Conservation (phyloP, 2,113 vertebrate genomes). For the Macaca fascicularis region DNA sequence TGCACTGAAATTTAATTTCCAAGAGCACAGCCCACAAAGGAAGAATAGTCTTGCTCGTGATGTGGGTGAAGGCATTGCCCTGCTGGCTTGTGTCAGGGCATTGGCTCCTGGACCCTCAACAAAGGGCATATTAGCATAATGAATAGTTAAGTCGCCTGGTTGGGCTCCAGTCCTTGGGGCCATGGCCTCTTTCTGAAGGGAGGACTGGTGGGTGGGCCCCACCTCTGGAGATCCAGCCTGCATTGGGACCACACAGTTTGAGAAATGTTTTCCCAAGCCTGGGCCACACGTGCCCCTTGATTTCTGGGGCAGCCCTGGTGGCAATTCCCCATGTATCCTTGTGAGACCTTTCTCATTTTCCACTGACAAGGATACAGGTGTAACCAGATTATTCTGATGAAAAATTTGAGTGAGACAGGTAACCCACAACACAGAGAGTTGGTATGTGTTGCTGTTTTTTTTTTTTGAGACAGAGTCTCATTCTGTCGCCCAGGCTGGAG, state of each 20-base stretch:
- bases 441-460: neutral
- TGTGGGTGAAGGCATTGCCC: neutral
- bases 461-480: no score
- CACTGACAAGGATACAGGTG: neutral
- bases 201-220: neutral
- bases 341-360: neutral
- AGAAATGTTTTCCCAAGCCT: neutral
- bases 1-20: neutral
- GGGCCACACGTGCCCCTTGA: fast-evolving
- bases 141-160: neutral
- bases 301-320: neutral
- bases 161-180: no score
- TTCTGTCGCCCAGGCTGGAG: no score
- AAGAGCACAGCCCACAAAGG: neutral
- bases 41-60: fast-evolving
- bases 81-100: neutral
- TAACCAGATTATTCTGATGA: neutral
- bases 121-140: neutral
- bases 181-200: neutral
- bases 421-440: no score
- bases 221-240: no score
- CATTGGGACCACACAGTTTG: fast-evolving
- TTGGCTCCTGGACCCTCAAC: no score
- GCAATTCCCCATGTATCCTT: no score
- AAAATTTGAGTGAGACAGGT: neutral